Evolutionary conservation across 2,888 invertebrate species (phyloP).

Genomic region (Conomelus anceps): DNA sequence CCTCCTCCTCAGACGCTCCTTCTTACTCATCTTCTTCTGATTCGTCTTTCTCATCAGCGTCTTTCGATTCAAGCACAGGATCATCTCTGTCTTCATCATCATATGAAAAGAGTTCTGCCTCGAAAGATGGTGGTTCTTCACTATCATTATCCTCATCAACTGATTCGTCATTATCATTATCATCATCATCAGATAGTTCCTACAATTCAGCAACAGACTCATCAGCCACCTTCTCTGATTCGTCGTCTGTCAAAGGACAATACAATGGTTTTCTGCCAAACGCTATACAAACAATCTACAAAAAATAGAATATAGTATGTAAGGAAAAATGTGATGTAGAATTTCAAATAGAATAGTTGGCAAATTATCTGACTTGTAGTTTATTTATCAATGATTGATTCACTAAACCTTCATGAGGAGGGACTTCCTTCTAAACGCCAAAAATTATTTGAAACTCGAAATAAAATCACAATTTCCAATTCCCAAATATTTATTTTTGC

Average conservation of each 20-base stretch:
- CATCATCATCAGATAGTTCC: background rate
- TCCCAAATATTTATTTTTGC: background rate
- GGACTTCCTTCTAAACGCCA: background rate
- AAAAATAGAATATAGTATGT: background rate
- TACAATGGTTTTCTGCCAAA: background rate
- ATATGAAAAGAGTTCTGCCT: background rate
- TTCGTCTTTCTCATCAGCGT: background rate
- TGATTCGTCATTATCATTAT: background rate
- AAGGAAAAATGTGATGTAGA: background rate
- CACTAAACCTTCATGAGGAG: no score
- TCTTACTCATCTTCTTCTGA: background rate
- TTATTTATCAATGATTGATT: no score
- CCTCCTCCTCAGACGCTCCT: background rate
- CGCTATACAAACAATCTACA: background rate
- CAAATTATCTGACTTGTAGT: background rate
- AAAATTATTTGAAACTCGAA: background rate
- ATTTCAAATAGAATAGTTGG: background rate
- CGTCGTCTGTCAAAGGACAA: background rate
- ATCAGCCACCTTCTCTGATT: background rate
- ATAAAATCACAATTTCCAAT: background rate
- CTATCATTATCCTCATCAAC: background rate
- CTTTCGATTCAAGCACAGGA: background rate
- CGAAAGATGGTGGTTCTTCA: background rate
- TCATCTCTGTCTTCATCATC: background rate
- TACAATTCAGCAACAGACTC: background rate